Percentiles rank a stretch among this genome's conserved stretches.
Evolutionary conservation across 1,140 invertebrate species (phyloP).

Genomic region (Diprion similis): DNA sequence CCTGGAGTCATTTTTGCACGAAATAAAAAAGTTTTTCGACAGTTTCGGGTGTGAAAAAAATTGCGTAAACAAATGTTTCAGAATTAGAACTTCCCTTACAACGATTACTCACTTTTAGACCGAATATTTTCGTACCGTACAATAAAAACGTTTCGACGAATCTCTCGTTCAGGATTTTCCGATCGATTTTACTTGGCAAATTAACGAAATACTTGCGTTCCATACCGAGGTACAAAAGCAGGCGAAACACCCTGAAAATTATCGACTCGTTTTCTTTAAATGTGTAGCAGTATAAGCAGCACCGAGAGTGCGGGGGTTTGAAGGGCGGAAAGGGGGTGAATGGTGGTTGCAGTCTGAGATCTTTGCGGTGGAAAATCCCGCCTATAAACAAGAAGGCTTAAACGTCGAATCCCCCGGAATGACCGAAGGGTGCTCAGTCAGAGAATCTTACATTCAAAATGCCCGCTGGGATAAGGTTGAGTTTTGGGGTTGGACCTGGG

Average conservation of each 20-base stretch:
- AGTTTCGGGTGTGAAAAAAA: too few relatives aligned
- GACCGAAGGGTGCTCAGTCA: conserved; percentile 47
- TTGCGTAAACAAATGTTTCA: too few relatives aligned
- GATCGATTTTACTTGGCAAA: too few relatives aligned
- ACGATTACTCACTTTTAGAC: too few relatives aligned
- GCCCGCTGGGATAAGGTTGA: conserved; percentile 44
- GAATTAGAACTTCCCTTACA: too few relatives aligned
- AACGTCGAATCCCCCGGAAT: conserved; percentile 46
- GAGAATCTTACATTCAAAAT: conserved; percentile 56
- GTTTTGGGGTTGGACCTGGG: conserved; percentile 32
- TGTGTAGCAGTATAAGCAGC: neutral
- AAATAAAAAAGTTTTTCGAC: too few relatives aligned
- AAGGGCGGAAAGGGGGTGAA: neutral
- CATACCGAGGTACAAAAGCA: neutral
- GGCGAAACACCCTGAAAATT: neutral
- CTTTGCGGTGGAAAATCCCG: conserved; percentile 39
- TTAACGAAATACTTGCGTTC: neutral
- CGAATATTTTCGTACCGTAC: too few relatives aligned
- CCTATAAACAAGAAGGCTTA: conserved; percentile 56
- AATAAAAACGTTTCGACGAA: too few relatives aligned
- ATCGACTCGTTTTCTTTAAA: conserved; percentile 1
- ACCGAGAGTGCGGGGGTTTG: too few relatives aligned
- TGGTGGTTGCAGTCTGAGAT: neutral
- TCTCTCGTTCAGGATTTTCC: too few relatives aligned
- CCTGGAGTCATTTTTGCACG: too few relatives aligned